phyloP scores from a whole-genome alignment of 2,113 vertebrate species.

The Hemicordylus capensis region DNA sequence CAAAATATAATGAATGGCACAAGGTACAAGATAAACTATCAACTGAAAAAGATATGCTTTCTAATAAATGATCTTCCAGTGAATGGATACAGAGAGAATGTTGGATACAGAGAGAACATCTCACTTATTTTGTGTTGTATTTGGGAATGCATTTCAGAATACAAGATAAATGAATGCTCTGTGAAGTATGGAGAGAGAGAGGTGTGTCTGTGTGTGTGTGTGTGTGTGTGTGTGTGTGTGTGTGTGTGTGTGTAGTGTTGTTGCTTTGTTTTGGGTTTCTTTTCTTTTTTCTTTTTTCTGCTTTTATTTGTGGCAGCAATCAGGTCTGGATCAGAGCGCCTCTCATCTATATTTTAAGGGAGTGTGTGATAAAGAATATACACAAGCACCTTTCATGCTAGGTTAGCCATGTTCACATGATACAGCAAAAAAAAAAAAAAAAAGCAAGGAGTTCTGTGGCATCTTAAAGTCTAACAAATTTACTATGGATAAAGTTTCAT shows the following conservation, averaged over 20 bases:
- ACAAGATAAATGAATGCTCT: background rate
- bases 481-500: background rate
- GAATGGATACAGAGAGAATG: background rate
- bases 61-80: background rate
- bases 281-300: background rate
- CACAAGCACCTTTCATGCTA: too few relatives aligned
- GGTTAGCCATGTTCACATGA: too few relatives aligned
- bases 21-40: slow-evolving; percentile 60
- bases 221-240: too few relatives aligned
- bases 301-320: background rate
- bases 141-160: background rate
- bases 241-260: too few relatives aligned
- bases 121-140: background rate
- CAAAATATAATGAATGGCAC: slow-evolving; percentile 79
- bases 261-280: too few relatives aligned
- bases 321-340: background rate
- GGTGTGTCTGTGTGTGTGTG: too few relatives aligned
- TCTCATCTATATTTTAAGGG: too few relatives aligned
- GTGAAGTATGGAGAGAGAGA: background rate
- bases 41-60: background rate
- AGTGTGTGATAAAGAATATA: too few relatives aligned
- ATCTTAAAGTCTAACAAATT: too few relatives aligned
- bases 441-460: too few relatives aligned
- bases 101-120: too few relatives aligned
- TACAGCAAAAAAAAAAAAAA: too few relatives aligned